A percentile compares a stretch with the other conserved stretches of the same genome.
These are phyloP conservation scores for Drosophila equinoxialis DNA, from an alignment of 1,140 invertebrate genomes.

Conservation along the genomic window DNA sequence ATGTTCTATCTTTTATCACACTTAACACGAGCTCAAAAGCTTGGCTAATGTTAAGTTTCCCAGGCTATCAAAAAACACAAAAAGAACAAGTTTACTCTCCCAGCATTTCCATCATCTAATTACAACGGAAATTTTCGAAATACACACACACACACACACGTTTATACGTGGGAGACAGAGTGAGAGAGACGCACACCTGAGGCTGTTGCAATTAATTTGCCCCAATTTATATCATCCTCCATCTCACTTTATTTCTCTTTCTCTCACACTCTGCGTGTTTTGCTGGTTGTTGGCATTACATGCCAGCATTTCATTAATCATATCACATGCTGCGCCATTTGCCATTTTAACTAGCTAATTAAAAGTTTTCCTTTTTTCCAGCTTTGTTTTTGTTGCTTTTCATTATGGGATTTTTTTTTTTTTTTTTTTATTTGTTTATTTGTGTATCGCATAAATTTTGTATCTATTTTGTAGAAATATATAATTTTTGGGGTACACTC, in stretches of 20 bases:
- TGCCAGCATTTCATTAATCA: conserved; percentile 78
- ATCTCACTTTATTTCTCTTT: conserved; percentile 13
- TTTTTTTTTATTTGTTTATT: neutral
- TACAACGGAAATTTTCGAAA: conserved; percentile 67
- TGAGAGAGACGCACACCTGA: conserved; percentile 56
- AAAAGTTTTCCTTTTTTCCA: conserved; percentile 60
- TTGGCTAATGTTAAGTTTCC: conserved; percentile 41
- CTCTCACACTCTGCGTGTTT: conserved; percentile 37
- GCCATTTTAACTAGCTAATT: conserved; percentile 77
- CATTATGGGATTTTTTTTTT: neutral
- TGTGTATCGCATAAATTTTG: conserved; percentile 59
- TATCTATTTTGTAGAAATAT: conserved; percentile 39
- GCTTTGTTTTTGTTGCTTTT: neutral
- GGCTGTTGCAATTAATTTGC: conserved; percentile 79
- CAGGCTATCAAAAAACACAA: conserved; percentile 31
- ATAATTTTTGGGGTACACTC: conserved; percentile 24
- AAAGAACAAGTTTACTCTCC: conserved; percentile 39
- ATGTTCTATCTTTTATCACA: conserved; percentile 63
- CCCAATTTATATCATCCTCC: conserved; percentile 75
- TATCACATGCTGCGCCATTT: conserved; percentile 74
- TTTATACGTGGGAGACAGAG: neutral
- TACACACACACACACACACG: conserved; percentile 15
- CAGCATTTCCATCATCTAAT: conserved; percentile 76
- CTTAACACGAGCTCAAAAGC: conserved; percentile 47
- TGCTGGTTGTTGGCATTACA: conserved; percentile 62